Percentiles rank a stretch among this genome's conserved stretches.
phyloP scores from a whole-genome alignment of 1,140 invertebrate genomes.

The Colletes latitarsis region DNA sequence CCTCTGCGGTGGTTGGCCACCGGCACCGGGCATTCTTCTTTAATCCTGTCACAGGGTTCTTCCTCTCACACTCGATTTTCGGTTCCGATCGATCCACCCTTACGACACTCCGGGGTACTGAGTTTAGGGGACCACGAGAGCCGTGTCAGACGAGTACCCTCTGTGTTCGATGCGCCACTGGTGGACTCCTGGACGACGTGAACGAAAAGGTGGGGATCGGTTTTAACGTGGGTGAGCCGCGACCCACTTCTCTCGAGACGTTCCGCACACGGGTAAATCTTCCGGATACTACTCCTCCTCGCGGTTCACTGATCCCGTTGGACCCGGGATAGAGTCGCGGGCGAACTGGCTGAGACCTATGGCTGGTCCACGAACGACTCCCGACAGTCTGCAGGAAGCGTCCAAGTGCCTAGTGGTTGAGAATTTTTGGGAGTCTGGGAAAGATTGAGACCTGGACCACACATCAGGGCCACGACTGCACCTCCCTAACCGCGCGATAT shows the following conservation, averaged over 20 bases:
- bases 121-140: constrained; percentile 4
- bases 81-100: not conserved
- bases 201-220: constrained; percentile 51
- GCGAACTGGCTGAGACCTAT: not conserved
- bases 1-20: constrained; percentile 79
- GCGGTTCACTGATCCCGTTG: constrained; percentile 21
- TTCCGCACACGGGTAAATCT: constrained; percentile 32
- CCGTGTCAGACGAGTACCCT: constrained; percentile 49
- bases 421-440: constrained; percentile 76
- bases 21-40: constrained; percentile 77
- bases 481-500: constrained; percentile 76
- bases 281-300: constrained; percentile 21
- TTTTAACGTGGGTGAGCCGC: constrained; percentile 54
- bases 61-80: not conserved
- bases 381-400: not conserved
- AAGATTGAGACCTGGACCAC: constrained; percentile 76
- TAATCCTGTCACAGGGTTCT: constrained; percentile 11
- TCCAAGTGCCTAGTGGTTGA: constrained; percentile 37
- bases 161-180: constrained; percentile 67
- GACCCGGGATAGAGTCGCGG: not conserved
- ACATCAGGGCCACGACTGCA: constrained; percentile 66
- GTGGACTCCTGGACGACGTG: constrained; percentile 51
- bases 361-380: not conserved
- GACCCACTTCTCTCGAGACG: constrained; percentile 55
- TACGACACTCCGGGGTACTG: not conserved